Conservation (phyloP, 2,113 vertebrate genomes). For the Puffinus mauretanicus region DNA sequence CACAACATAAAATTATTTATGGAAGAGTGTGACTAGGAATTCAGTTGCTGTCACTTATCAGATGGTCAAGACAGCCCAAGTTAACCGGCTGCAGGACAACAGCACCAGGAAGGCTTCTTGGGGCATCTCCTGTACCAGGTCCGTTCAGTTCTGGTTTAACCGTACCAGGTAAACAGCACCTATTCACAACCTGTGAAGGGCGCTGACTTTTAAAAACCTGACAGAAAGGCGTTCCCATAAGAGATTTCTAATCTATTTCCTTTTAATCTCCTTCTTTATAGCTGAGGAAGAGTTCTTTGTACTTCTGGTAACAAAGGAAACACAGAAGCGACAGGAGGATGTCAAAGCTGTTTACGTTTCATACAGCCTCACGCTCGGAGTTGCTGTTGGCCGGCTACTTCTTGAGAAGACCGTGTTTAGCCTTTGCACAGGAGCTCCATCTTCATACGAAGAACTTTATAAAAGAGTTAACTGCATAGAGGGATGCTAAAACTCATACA, state of each 20-base stretch:
- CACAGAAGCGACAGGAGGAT: constrained; percentile 1
- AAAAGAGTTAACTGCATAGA: not conserved
- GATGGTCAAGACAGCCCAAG: constrained; percentile 3
- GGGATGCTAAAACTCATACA: not conserved
- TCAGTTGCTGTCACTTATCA: constrained; percentile 27
- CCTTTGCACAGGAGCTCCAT: not conserved
- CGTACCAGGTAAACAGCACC: not conserved
- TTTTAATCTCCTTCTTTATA: constrained; percentile 18
- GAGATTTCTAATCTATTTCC: constrained; percentile 22
- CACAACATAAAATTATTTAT: constrained; percentile 26
- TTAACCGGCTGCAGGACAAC: not conserved
- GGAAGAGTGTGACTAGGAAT: constrained; percentile 31
- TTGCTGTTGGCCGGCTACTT: not conserved
- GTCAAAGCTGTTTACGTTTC: constrained; percentile 12
- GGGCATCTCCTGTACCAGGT: not conserved
- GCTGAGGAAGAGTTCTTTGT: constrained; percentile 16
- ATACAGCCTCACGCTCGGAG: not conserved
- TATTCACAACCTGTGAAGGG: not conserved
- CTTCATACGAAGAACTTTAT: not conserved
- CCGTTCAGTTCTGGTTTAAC: not conserved
- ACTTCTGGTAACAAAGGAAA: constrained; percentile 37
- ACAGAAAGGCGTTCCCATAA: not conserved
- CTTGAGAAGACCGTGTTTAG: not conserved
- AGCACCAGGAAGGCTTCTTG: not conserved
- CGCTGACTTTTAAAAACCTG: not conserved